Evolutionary conservation across 2,888 invertebrate species (phyloP).

Genomic region (Apodemia duryi): DNA sequence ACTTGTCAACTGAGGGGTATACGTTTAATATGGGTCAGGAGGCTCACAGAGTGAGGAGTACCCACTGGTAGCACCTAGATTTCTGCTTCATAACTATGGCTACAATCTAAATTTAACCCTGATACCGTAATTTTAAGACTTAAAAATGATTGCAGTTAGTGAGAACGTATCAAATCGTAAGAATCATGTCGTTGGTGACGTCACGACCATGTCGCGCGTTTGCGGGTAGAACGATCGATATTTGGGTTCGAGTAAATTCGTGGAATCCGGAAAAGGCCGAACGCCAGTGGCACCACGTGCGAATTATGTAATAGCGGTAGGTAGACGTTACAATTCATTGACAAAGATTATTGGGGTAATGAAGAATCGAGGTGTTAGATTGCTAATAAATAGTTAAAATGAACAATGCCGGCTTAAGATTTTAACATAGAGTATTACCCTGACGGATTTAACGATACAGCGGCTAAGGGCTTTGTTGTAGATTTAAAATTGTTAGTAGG

Average conservation of each 20-base stretch:
- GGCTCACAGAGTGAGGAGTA: slow-evolving; percentile 39
- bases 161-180: slow-evolving; percentile 25
- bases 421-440: too few species aligned
- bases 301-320: slow-evolving; percentile 60
- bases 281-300: slow-evolving; percentile 64
- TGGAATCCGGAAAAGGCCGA: slow-evolving; percentile 46
- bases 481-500: too few species aligned
- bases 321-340: slow-evolving; percentile 62
- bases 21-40: slow-evolving; percentile 66
- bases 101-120: slow-evolving; percentile 21
- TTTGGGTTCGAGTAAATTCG: slow-evolving; percentile 53
- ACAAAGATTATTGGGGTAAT: slow-evolving; percentile 65
- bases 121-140: slow-evolving; percentile 3
- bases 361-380: slow-evolving; percentile 35
- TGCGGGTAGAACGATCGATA: slow-evolving; percentile 61
- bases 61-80: slow-evolving; percentile 31
- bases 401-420: too few species aligned
- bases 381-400: not conserved
- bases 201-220: slow-evolving; percentile 63
- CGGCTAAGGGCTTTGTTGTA: too few species aligned
- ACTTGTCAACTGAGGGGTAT: slow-evolving; percentile 9
- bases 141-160: slow-evolving; percentile 15
- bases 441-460: too few species aligned
- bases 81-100: slow-evolving; percentile 24
- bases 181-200: slow-evolving; percentile 49